Evolutionary conservation across 2,797 vertebrate species (phyloP).

Genomic region (Lepidocolaptes lacrymiger): DNA sequence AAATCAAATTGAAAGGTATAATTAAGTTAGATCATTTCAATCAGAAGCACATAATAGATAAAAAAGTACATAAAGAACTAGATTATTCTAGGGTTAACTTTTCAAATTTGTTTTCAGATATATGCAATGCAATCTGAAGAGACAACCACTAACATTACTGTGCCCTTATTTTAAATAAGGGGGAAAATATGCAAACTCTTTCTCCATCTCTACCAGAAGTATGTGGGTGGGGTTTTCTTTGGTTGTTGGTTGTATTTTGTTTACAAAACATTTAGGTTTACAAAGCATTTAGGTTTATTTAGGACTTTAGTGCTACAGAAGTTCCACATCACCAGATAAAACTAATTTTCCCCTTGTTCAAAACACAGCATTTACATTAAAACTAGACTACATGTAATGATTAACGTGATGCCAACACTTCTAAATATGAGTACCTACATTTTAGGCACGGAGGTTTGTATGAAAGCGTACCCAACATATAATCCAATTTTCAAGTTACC

Average conservation of each 20-base stretch:
- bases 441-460: neutral
- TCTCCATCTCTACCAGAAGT: neutral
- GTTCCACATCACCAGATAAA: neutral
- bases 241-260: neutral
- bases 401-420: neutral
- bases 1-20: slow-evolving; percentile 44
- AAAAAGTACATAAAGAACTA: slow-evolving; percentile 1
- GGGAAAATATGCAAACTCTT: neutral
- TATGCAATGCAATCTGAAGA: neutral
- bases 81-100: slow-evolving; percentile 21
- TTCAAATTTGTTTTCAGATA: neutral
- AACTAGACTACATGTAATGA: neutral
- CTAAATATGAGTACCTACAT: neutral
- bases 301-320: neutral
- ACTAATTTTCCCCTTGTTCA: neutral
- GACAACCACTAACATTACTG: neutral
- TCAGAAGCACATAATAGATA: slow-evolving; percentile 36
- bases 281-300: neutral
- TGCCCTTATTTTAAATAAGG: neutral
- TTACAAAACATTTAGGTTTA: neutral
- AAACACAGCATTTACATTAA: neutral
- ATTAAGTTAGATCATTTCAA: slow-evolving; percentile 38
- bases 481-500: neutral
- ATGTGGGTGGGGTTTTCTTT: neutral
- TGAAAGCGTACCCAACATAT: neutral